These are phyloP conservation scores for Coregonus clupeaformis DNA, from an alignment of 2,113 vertebrate genomes.

Conservation along the genomic window DNA sequence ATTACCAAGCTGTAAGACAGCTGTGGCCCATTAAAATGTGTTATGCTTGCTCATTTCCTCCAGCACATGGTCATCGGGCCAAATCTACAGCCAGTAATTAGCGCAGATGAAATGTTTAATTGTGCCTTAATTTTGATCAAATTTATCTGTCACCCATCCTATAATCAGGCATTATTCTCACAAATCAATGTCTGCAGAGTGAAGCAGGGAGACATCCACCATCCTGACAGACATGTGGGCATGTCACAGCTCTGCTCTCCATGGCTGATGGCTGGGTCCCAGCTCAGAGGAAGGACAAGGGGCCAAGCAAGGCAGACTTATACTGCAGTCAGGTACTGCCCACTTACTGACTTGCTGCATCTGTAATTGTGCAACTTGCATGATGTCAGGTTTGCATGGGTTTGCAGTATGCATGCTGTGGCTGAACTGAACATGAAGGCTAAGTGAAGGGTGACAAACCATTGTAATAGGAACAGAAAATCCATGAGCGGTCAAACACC, in stretches of 20 bases:
- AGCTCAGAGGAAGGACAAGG: conserved; percentile 21
- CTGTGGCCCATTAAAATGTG: conserved; percentile 99
- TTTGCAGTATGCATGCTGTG: too few species aligned
- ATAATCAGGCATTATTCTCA: conserved; percentile 94
- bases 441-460: conserved; percentile 71
- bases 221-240: conserved; percentile 87
- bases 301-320: conserved; percentile 15
- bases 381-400: neutral
- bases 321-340: too few species aligned
- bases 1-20: conserved; percentile 99
- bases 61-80: conserved; percentile 99
- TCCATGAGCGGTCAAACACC: conserved; percentile 56
- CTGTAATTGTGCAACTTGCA: neutral
- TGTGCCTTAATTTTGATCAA: conserved; percentile 99
- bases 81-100: conserved; percentile 99
- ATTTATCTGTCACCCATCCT: conserved; percentile 99
- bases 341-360: neutral
- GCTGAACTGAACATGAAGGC: conserved; percentile 52
- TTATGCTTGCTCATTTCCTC: conserved; percentile 99
- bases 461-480: conserved; percentile 1
- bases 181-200: conserved; percentile 94
- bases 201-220: conserved; percentile 77
- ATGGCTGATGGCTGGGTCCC: conserved; percentile 16
- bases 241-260: conserved; percentile 69
- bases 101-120: conserved; percentile 99